These are phyloP conservation scores for Hippasteria phrygiana DNA, from an alignment of 53 echinoderm and acorn worm species.

Conservation along the genomic window DNA sequence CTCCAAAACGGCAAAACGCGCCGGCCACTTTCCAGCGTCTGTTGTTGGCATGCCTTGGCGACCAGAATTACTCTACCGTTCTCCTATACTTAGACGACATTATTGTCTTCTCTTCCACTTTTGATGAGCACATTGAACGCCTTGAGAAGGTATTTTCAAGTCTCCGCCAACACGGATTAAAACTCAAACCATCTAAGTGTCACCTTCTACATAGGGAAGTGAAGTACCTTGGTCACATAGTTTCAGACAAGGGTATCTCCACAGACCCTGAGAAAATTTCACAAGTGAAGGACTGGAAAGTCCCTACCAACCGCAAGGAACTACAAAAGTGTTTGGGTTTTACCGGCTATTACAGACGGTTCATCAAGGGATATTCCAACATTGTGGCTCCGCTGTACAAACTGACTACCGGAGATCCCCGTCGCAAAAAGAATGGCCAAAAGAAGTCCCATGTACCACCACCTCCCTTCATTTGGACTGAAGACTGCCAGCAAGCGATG, in stretches of 20 bases:
- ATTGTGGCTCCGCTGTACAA: conserved; percentile 55
- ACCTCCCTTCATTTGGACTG: conserved; percentile 50
- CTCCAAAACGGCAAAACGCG: conserved; percentile 62
- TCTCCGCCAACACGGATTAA: conserved; percentile 63
- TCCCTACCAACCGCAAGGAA: conserved; percentile 40
- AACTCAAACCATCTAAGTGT: conserved; percentile 76
- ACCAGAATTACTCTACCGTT: conserved; percentile 59
- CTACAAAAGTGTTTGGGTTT: conserved; percentile 49
- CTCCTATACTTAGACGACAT: conserved; percentile 74
- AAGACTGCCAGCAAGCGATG: conserved; percentile 47
- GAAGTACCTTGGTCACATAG: conserved; percentile 68
- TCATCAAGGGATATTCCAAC: conserved; percentile 49
- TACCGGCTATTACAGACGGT: conserved; percentile 66
- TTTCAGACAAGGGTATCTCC: conserved; percentile 57
- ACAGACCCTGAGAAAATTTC: conserved; percentile 56
- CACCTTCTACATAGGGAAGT: conserved; percentile 66
- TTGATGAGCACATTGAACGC: conserved; percentile 56
- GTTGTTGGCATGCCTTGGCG: conserved; percentile 64
- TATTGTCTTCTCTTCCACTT: conserved; percentile 61
- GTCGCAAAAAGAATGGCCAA: conserved; percentile 19
- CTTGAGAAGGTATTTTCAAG: conserved; percentile 49
- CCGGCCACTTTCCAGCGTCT: conserved; percentile 73
- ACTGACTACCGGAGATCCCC: conserved; percentile 29
- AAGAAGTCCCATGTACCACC: not conserved
- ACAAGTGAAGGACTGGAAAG: conserved; percentile 40